Percentiles rank a stretch among this genome's conserved stretches.
phyloP scores from a whole-genome alignment of 2,113 vertebrate genomes.

The Rutilus rutilus region DNA sequence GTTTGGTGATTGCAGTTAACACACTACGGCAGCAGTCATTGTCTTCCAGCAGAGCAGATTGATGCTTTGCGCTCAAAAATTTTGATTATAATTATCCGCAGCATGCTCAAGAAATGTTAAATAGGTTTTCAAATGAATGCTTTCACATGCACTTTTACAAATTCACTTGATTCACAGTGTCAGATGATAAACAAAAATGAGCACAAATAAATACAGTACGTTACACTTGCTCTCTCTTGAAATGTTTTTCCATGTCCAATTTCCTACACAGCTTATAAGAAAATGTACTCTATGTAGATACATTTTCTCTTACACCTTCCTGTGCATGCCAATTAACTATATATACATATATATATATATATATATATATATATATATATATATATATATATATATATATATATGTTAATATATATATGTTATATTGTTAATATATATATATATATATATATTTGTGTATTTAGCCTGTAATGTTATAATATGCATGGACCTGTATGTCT shows the following conservation, averaged over 20 bases:
- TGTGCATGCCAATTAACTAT: background rate
- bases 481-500: too few relatives aligned
- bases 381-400: too few relatives aligned
- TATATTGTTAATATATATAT: too few relatives aligned
- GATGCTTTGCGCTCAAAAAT: background rate
- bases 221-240: background rate
- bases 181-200: slow-evolving; percentile 1
- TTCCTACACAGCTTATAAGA: background rate
- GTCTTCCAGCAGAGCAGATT: slow-evolving; percentile 29
- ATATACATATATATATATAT: too few relatives aligned
- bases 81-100: slow-evolving; percentile 15
- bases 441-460: too few relatives aligned
- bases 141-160: slow-evolving; percentile 10
- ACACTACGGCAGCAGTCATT: slow-evolving; percentile 24
- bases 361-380: too few relatives aligned
- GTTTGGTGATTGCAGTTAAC: slow-evolving; percentile 11
- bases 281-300: background rate
- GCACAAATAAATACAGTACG: background rate
- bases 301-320: background rate
- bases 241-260: background rate
- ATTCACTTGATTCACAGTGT: slow-evolving; percentile 14
- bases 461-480: too few relatives aligned
- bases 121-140: background rate
- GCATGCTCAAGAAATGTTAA: slow-evolving; percentile 25
- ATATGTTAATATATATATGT: too few relatives aligned